Evolutionary conservation across 2,113 vertebrate species (phyloP).

Genomic region (Neogale vison): DNA sequence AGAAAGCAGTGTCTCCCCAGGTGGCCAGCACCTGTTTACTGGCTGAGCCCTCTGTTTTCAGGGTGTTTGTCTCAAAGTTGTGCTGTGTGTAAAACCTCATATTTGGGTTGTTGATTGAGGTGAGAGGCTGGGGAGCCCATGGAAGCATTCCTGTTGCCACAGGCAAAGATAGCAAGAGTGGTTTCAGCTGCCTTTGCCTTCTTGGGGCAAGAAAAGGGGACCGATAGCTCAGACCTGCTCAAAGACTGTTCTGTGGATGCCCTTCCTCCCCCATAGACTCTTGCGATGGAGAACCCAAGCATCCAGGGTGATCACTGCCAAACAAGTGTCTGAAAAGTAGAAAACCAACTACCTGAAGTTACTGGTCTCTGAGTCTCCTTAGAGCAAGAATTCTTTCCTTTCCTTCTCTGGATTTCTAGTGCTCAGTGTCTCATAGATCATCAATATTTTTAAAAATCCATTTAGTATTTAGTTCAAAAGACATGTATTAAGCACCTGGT

Average conservation of each 20-base stretch:
- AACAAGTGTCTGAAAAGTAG: background rate
- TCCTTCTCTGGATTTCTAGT: background rate
- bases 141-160: no score
- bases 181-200: no score
- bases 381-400: background rate
- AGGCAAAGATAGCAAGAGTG: no score
- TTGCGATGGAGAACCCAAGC: background rate
- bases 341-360: slow-evolving; percentile 11
- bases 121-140: no score
- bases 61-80: no score
- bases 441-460: background rate
- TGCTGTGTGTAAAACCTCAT: no score
- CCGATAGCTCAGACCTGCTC: background rate
- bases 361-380: background rate
- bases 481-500: background rate
- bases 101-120: no score
- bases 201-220: background rate
- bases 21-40: no score
- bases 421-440: background rate
- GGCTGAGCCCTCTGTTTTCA: no score
- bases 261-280: background rate
- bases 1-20: background rate
- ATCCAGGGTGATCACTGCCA: background rate
- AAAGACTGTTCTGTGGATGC: background rate
- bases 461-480: background rate